Evolutionary conservation across 2,113 vertebrate species (phyloP).

Genomic region (Chloroceryle aenea): DNA sequence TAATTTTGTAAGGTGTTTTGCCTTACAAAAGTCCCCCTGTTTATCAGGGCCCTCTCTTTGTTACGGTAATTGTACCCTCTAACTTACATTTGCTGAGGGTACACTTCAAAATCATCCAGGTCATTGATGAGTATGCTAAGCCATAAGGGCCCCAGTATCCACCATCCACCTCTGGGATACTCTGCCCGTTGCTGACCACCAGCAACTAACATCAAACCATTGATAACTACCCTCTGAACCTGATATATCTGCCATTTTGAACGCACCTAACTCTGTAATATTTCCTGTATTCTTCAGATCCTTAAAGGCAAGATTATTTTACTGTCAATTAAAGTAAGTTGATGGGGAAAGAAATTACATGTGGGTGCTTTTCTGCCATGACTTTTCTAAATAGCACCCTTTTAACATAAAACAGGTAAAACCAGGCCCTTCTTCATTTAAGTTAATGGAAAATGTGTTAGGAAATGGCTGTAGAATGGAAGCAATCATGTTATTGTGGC

Average conservation of each 20-base stretch:
- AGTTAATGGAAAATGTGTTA: constrained; percentile 42
- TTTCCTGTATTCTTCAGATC: background rate
- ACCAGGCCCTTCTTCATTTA: background rate
- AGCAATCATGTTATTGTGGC: constrained; percentile 19
- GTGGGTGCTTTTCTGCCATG: background rate
- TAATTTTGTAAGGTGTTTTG: background rate
- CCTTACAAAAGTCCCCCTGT: background rate
- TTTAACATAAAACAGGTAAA: background rate
- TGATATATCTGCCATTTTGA: background rate
- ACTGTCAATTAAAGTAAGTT: background rate
- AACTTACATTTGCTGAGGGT: background rate
- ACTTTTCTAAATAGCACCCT: background rate
- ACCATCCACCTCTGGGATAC: background rate
- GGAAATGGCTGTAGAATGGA: background rate
- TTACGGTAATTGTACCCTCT: background rate
- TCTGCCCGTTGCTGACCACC: background rate
- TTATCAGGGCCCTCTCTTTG: background rate
- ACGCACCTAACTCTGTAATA: background rate
- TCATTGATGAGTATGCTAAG: background rate
- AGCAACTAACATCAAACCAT: background rate
- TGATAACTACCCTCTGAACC: background rate
- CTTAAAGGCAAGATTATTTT: background rate
- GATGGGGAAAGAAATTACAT: background rate
- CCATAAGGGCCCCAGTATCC: background rate
- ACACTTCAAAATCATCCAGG: background rate